Base-by-base conservation (phyloP, 2,113 vertebrate genomes). In the Cavia aperea region DNA sequence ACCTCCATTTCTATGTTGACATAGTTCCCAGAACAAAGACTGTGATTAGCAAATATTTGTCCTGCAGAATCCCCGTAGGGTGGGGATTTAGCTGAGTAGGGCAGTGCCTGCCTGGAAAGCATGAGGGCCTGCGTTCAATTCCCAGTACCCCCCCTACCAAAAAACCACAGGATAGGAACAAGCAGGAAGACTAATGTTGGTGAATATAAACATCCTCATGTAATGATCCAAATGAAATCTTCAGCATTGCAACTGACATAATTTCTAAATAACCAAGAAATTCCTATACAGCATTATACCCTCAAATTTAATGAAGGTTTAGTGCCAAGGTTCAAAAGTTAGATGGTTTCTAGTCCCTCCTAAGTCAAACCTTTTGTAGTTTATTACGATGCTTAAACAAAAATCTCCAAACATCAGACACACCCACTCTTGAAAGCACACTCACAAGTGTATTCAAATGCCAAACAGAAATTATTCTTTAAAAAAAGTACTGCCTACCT, bases 361-460 rank as follows among this genome's bases (percentile, higher is more conserved):
- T 56, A 87, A 91, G 51, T 92, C 54, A 91, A 73, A 33, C 12
- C 60, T 51, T 49, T 60, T 75, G 86, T 89, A 82, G 75, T 89
- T 93, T 95, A 78, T 86, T 93, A 86, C 24, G 70, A 86, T 88
- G 31, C 81, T 56, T 60, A 58, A 93, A 79, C 62, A 86, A 75
- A 86, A 92, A 92, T 79, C 79, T 82, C 86, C 65, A 21, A 72
- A 87, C 54, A 94, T 78, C 33, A 72, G 94, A 94, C 86, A 95
- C 89, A 90, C 91, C 83, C 91, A 84, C 95, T 91, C 83, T 93
- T 84, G 63, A 95, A 96, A 95, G 77, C 87, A 81, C 15, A 84
- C 26, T 88, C 51, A 24, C 21, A 89, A 75, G 0, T 83, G 4
- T 54, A 93, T 39, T 91, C 89, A 84, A 94, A 89, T 66, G 68